phyloP scores from a whole-genome alignment of 1,140 invertebrate genomes.

The Palaemon carinicauda region DNA sequence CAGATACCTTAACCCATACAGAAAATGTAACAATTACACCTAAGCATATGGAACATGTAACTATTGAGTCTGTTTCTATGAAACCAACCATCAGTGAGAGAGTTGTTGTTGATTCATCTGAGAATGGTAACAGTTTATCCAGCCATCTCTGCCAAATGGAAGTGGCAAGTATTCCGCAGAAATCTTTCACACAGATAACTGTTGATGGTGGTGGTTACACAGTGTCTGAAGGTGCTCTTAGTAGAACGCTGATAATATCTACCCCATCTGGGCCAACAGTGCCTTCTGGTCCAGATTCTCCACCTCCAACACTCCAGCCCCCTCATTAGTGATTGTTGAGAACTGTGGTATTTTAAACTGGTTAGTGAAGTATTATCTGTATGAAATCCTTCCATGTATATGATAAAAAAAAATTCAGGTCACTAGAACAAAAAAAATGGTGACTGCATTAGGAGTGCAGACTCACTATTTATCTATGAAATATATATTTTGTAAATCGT shows the following conservation, averaged over 20 bases:
- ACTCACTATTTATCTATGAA: too few species aligned
- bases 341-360: neutral
- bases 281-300: slow-evolving; percentile 38
- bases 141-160: neutral
- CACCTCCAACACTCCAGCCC: slow-evolving; percentile 44
- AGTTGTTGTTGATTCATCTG: slow-evolving; percentile 17
- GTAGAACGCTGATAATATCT: slow-evolving; percentile 49
- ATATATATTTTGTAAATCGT: too few species aligned
- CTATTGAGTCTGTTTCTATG: slow-evolving; percentile 6
- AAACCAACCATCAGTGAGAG: slow-evolving; percentile 22
- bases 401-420: neutral
- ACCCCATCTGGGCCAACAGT: slow-evolving; percentile 6
- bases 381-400: neutral
- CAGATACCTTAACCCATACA: slow-evolving; percentile 15
- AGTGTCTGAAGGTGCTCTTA: slow-evolving; percentile 40
- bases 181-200: slow-evolving; percentile 49
- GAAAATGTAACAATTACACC: neutral
- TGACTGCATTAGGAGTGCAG: neutral
- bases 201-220: slow-evolving; percentile 43
- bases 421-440: neutral
- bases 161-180: slow-evolving; percentile 32
- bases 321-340: slow-evolving; percentile 8
- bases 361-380: neutral
- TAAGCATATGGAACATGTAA: neutral
- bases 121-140: neutral